phyloP scores from a whole-genome alignment of 2,113 vertebrate genomes.

The Hemiscyllium ocellatum region DNA sequence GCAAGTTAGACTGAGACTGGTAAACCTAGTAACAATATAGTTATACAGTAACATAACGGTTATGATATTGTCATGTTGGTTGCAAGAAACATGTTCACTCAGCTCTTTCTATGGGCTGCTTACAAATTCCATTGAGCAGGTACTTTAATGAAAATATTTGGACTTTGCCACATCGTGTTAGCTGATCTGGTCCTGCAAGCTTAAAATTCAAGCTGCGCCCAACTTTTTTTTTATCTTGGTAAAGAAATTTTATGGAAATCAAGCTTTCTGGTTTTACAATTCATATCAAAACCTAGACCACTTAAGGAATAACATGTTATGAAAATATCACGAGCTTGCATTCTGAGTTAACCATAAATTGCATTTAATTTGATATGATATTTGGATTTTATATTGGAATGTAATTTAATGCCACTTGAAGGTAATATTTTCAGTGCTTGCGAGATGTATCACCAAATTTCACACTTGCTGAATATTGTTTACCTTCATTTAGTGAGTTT shows the following conservation, averaged over 20 bases:
- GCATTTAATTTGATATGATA: constrained; percentile 10
- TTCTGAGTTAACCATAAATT: background rate
- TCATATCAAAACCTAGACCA: background rate
- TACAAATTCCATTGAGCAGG: background rate
- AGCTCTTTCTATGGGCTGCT: background rate
- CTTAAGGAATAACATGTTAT: background rate
- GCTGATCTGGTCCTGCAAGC: background rate
- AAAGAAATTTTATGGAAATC: background rate
- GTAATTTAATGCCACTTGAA: background rate
- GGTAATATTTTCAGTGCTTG: background rate
- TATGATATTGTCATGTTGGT: background rate
- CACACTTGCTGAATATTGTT: background rate
- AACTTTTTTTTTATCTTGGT: background rate
- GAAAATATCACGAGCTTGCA: background rate
- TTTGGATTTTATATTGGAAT: background rate
- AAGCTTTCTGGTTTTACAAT: background rate
- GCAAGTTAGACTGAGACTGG: background rate
- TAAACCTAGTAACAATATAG: background rate
- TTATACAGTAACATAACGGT: background rate
- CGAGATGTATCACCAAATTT: background rate
- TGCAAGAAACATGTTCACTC: background rate
- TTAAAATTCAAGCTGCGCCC: background rate
- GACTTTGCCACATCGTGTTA: background rate
- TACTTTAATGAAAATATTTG: background rate
- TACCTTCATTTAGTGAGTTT: background rate